Conservation (phyloP, 2,113 vertebrate genomes). For the Spermophilus dauricus region DNA sequence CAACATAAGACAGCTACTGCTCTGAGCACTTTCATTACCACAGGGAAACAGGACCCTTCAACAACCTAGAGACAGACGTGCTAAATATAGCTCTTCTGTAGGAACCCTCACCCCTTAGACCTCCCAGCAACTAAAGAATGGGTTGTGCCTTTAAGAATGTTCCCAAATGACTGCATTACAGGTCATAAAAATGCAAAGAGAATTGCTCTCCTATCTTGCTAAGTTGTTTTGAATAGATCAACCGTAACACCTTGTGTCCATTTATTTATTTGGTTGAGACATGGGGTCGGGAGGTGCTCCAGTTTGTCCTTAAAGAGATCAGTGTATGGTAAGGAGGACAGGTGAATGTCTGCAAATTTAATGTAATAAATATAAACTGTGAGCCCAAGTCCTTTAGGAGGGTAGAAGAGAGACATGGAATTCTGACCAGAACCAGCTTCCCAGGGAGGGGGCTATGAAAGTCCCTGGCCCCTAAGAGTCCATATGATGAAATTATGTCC, state of each 20-base stretch:
- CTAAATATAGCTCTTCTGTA: slow-evolving; percentile 67
- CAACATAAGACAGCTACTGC: slow-evolving; percentile 71
- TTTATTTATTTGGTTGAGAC: neutral
- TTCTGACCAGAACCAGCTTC: neutral
- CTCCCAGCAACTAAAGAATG: neutral
- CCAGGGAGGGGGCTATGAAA: no score
- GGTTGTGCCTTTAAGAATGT: neutral
- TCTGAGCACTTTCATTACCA: slow-evolving; percentile 69
- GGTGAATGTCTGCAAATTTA: neutral
- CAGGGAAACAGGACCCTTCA: slow-evolving; percentile 77
- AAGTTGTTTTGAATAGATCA: neutral
- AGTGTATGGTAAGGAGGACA: neutral
- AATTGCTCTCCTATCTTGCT: neutral
- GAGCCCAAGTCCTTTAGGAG: neutral
- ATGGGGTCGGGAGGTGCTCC: neutral
- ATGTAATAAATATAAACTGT: neutral
- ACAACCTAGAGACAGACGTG: neutral
- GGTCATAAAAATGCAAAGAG: slow-evolving; percentile 10
- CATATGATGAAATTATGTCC: neutral
- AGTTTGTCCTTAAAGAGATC: neutral
- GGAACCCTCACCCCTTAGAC: neutral
- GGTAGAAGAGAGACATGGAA: neutral
- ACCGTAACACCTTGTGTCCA: neutral
- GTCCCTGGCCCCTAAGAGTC: no score
- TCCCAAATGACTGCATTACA: slow-evolving; percentile 15